A percentile compares a stretch with the other conserved stretches of the same genome.
These are phyloP conservation scores for Actias luna DNA, from an alignment of 2,888 invertebrate species.

Conservation along the genomic window DNA sequence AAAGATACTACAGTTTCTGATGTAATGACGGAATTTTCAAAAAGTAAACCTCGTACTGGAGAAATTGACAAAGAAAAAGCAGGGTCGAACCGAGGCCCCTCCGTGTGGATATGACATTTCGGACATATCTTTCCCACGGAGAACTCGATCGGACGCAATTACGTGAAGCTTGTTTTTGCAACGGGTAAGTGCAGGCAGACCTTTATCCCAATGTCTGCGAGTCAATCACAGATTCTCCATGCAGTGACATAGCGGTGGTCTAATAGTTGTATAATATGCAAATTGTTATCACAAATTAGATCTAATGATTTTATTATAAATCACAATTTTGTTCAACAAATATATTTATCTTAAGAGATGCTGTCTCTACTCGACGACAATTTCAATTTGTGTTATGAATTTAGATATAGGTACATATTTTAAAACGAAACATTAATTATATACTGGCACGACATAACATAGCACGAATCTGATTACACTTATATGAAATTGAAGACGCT, in stretches of 20 bases:
- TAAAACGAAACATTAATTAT: neutral
- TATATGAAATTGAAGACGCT: neutral
- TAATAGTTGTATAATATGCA: constrained; percentile 45
- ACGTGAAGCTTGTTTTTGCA: constrained; percentile 62
- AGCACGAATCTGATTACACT: neutral
- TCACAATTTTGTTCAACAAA: constrained; percentile 10
- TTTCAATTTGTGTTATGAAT: neutral
- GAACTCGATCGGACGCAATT: constrained; percentile 57
- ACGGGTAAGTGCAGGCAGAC: constrained; percentile 46
- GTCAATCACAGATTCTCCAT: constrained; percentile 51
- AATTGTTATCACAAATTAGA: constrained; percentile 34
- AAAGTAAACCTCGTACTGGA: neutral
- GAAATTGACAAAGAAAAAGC: constrained; percentile 12
- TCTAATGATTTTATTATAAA: constrained; percentile 30
- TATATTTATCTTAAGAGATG: neutral
- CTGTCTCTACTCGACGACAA: neutral
- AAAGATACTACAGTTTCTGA: neutral
- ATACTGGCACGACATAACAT: neutral
- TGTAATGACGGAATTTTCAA: neutral
- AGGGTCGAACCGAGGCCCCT: constrained; percentile 8
- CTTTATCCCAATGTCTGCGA: constrained; percentile 36
- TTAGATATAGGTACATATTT: neutral
- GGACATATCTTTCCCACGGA: constrained; percentile 74
- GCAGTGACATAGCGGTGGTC: constrained; percentile 42
- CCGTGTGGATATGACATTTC: constrained; percentile 63